These are phyloP conservation scores for Heterodera schachtii DNA, from an alignment of 1,140 invertebrate genomes.

Conservation along the genomic window DNA sequence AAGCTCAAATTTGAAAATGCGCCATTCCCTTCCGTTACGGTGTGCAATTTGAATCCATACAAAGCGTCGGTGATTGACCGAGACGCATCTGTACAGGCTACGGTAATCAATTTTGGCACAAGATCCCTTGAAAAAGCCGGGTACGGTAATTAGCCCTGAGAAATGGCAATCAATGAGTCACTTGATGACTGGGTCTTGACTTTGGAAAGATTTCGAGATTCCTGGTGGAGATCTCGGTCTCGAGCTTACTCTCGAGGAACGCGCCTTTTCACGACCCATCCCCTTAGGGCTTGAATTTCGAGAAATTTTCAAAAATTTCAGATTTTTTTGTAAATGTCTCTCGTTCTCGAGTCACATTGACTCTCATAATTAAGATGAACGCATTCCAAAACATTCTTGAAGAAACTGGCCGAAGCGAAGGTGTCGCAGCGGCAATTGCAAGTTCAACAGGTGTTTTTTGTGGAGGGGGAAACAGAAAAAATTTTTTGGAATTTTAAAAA, in stretches of 20 bases:
- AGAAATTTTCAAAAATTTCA: no score
- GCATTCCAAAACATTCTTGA: conserved; percentile 57
- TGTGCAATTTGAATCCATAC: conserved; percentile 65
- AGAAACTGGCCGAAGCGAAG: conserved; percentile 53
- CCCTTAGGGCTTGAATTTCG: no score
- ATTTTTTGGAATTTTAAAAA: conserved; percentile 15
- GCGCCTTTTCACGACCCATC: no score
- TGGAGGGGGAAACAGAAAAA: neutral
- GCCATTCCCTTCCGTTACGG: conserved; percentile 63
- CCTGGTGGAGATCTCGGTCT: no score
- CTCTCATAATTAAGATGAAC: conserved; percentile 57
- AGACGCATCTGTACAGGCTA: conserved; percentile 59
- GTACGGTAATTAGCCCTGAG: no score
- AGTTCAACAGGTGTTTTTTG: conserved; percentile 18
- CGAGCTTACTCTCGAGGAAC: no score
- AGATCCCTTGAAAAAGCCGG: no score
- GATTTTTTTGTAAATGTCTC: no score
- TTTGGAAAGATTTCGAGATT: no score
- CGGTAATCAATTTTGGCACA: conserved; percentile 37
- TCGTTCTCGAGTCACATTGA: no score
- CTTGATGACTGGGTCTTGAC: no score
- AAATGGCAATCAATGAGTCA: no score
- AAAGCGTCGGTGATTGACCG: conserved; percentile 57
- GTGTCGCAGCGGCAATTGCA: conserved; percentile 55
- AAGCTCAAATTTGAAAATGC: conserved; percentile 66